Evolutionary conservation across 2,888 invertebrate species (phyloP).

Genomic region (Xylocampa areola): DNA sequence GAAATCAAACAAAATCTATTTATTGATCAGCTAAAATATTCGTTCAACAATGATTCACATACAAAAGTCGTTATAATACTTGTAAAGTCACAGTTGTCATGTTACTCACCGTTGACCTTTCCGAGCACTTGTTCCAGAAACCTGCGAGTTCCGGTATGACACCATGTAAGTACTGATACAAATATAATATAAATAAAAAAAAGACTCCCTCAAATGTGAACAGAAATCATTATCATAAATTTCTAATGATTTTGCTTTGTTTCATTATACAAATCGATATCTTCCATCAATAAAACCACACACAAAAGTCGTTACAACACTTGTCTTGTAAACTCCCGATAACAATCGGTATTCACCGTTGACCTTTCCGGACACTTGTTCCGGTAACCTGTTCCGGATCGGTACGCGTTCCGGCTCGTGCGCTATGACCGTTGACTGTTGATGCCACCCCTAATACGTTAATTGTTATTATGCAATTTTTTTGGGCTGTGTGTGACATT

Average conservation of each 20-base stretch:
- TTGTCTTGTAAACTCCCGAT: slow-evolving; percentile 19
- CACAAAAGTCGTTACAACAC: slow-evolving; percentile 39
- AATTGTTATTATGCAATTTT: slow-evolving; percentile 50
- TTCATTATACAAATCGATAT: too few species aligned
- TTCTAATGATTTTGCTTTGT: too few species aligned
- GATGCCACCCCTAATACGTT: slow-evolving; percentile 45
- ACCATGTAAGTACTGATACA: too few species aligned
- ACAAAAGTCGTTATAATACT: slow-evolving; percentile 41
- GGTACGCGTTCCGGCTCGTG: slow-evolving; percentile 68
- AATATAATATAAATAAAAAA: too few species aligned
- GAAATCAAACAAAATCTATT: too few species aligned
- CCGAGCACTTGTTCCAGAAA: slow-evolving; percentile 58
- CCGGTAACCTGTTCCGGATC: slow-evolving; percentile 60
- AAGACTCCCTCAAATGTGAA: too few species aligned
- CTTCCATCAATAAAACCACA: not conserved
- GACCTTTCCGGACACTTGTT: slow-evolving; percentile 65
- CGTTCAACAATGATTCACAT: too few species aligned
- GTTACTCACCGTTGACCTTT: slow-evolving; percentile 62
- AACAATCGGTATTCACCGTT: slow-evolving; percentile 56
- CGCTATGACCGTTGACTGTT: slow-evolving; percentile 61
- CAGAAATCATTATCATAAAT: too few species aligned
- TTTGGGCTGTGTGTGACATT: slow-evolving; percentile 13
- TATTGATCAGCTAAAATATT: too few species aligned
- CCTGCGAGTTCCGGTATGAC: slow-evolving; percentile 59
- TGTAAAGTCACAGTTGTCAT: slow-evolving; percentile 45